phyloP scores from a whole-genome alignment of 1,140 invertebrate species.

The Asobara japonica region DNA sequence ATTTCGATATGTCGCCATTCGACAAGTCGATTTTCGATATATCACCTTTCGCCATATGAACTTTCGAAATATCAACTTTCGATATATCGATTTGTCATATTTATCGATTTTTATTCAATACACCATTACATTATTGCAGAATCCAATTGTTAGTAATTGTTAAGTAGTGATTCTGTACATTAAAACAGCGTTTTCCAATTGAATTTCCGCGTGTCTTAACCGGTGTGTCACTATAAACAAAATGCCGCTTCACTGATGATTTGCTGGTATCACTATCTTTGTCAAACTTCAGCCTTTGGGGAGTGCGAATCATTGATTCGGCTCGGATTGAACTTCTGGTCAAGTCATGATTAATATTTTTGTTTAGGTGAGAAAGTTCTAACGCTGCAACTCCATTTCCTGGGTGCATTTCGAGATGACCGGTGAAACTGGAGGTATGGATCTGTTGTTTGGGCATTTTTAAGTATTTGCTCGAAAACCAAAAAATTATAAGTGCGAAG shows the following conservation, averaged over 20 bases:
- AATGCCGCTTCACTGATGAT: constrained; percentile 5
- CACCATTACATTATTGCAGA: too few relatives aligned
- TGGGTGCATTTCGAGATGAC: constrained; percentile 39
- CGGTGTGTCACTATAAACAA: constrained; percentile 33
- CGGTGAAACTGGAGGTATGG: constrained; percentile 25
- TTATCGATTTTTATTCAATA: too few relatives aligned
- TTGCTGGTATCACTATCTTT: neutral
- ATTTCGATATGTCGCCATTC: too few relatives aligned
- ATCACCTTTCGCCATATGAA: too few relatives aligned
- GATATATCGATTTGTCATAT: too few relatives aligned
- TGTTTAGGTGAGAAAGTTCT: constrained; percentile 3
- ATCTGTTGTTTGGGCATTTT: constrained; percentile 2
- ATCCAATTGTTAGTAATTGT: neutral
- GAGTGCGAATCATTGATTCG: neutral
- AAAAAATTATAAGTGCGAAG: neutral
- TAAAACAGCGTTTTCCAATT: constrained; percentile 49
- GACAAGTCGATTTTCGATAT: too few relatives aligned
- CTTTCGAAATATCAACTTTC: too few relatives aligned
- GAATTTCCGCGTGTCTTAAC: constrained; percentile 40
- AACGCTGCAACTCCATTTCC: constrained; percentile 35
- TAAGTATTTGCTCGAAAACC: neutral
- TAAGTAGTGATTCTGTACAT: constrained; percentile 39
- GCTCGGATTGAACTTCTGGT: neutral
- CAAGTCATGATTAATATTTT: neutral
- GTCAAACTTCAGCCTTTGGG: neutral